Base-by-base conservation (phyloP, 2,797 vertebrate genomes). In the Typhlichthys subterraneus region DNA sequence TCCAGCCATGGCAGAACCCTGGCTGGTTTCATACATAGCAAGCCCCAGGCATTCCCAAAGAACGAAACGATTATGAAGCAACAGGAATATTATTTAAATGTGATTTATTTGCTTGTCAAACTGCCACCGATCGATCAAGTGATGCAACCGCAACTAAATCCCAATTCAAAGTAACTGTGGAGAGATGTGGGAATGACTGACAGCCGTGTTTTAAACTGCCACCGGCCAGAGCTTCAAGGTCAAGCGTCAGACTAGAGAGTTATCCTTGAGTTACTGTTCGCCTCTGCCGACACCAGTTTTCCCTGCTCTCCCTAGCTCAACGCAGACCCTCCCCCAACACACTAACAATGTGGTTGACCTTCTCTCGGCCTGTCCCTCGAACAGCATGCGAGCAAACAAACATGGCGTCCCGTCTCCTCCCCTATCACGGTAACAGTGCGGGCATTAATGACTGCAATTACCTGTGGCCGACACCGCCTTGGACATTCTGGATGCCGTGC, bases 401-500 rank as follows among this genome's bases (percentile, higher is more conserved):
- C 58, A 42, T 38, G 31, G 49, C 46, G 58, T 59, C 65, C 52
- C 13, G 42, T 59, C 67, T 33, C 67, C 45, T 68, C 64, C 58
- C 61, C 49, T 71, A 67, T 81, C 65, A 59, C 64, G 23, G 65
- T 54, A 60, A 47, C 57, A 57, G 78, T 69, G 81, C 52, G 61
- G 68, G 63, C 80, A 52, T 84, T 85, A 90, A 88, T 61, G 80
- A 74, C 77, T 64, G 72, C 74, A 79, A 87, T 89, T 89, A 90
- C 76, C 79, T 78, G 79, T 53, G 55, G 61, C 82, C 86, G 87
- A 89, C 76, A 73, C 87, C 46, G 78, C 85, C 74, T 66, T 45
- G 47, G 65, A 57, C 59, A 57, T 69, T 13, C 70, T 65, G 42
- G 67, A 73, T 67, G 13, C 73, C 70, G n/a, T 67, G 19, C 72